A percentile compares a stretch with the other conserved stretches of the same genome.
phyloP scores from a whole-genome alignment of 2,113 vertebrate species.

The Lucifuga dentata region DNA sequence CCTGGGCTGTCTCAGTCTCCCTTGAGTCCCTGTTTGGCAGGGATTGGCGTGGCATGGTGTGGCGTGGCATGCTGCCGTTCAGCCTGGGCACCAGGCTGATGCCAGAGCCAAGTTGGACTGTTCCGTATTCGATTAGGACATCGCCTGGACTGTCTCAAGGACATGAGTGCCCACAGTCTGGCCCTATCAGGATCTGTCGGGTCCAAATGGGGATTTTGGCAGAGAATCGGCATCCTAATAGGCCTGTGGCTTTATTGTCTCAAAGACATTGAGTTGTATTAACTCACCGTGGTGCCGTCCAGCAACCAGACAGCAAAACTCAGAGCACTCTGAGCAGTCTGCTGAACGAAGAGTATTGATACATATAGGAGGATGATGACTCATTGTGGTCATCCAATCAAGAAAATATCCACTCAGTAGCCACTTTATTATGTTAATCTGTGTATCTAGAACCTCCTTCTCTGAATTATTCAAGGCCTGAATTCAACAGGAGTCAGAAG shows the following conservation, averaged over 20 bases:
- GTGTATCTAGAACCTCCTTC: constrained; percentile 14
- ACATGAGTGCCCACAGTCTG: constrained; percentile 53
- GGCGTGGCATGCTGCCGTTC: neutral
- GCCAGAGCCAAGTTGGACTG: constrained; percentile 60
- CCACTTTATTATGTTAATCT: no score
- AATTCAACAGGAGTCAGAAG: no score
- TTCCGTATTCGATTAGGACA: constrained; percentile 66
- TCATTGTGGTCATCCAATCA: constrained; percentile 35
- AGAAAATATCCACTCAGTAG: constrained; percentile 27
- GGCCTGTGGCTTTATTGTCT: constrained; percentile 41
- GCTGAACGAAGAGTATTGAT: constrained; percentile 42
- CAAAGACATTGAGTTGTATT: constrained; percentile 48
- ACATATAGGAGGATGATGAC: constrained; percentile 41
- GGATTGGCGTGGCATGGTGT: constrained; percentile 30
- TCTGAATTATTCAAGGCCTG: neutral
- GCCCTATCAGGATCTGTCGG: constrained; percentile 44
- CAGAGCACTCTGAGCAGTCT: constrained; percentile 39
- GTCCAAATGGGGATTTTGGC: constrained; percentile 28
- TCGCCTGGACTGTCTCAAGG: constrained; percentile 62
- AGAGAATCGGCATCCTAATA: constrained; percentile 30
- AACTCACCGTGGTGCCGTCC: constrained; percentile 21
- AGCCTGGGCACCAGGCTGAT: constrained; percentile 35
- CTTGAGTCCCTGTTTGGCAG: constrained; percentile 47
- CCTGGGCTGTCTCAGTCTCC: constrained; percentile 66
- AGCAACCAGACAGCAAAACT: constrained; percentile 32